Conservation (phyloP, 1,140 invertebrate species). For the Lethrus apterus region DNA sequence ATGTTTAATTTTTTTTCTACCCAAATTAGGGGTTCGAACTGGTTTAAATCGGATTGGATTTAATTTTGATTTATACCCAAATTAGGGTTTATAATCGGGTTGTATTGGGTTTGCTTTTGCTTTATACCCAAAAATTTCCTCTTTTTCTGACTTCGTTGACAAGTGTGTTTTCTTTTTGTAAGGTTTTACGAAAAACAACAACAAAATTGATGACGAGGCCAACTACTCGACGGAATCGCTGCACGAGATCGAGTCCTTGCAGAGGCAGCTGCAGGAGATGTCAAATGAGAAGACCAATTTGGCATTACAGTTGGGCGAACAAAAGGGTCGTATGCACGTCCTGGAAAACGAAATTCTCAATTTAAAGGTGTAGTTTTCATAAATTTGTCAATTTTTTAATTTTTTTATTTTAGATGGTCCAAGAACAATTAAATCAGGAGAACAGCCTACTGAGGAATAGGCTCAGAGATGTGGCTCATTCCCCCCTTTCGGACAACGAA, state of each 20-base stretch:
- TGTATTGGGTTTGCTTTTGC: too few species aligned
- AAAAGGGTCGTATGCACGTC: constrained; percentile 44
- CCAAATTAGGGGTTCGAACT: too few species aligned
- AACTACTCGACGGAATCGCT: constrained; percentile 26
- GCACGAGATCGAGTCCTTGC: constrained; percentile 43
- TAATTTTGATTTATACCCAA: too few species aligned
- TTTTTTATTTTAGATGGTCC: constrained; percentile 24
- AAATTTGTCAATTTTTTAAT: neutral
- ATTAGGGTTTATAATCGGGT: too few species aligned
- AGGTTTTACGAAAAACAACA: constrained; percentile 29
- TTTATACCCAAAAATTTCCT: too few species aligned
- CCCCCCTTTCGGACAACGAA: constrained; percentile 72
- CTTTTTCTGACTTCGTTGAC: too few species aligned
- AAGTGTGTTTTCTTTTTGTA: constrained; percentile 5
- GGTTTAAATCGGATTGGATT: too few species aligned
- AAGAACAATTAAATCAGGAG: constrained; percentile 60
- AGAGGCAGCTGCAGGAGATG: constrained; percentile 44
- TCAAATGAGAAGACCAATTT: constrained; percentile 46
- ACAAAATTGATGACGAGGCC: constrained; percentile 27
- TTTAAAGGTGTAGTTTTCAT: constrained; percentile 41
- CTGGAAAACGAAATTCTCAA: constrained; percentile 46
- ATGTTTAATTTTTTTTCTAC: too few species aligned
- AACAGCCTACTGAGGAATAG: constrained; percentile 64
- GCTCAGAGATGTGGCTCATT: constrained; percentile 67
- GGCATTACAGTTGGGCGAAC: constrained; percentile 43